Evolutionary conservation across 2,888 invertebrate genomes (phyloP).

Genomic region (Diarsia dahlii): DNA sequence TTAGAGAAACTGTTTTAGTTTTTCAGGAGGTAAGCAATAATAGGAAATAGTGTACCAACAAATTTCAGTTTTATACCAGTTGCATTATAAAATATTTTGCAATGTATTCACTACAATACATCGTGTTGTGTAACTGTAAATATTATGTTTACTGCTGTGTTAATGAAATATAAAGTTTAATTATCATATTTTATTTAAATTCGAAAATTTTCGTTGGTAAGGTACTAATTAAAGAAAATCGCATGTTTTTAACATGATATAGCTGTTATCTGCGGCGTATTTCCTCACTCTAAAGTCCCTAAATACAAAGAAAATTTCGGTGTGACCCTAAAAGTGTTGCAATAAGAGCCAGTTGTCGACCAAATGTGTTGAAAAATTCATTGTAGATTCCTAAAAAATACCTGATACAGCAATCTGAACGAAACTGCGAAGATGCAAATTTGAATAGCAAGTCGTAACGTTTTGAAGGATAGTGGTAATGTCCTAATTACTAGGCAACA

Average conservation of each 20-base stretch:
- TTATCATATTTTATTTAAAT: no score
- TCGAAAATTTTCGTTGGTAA: no score
- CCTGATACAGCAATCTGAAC: slow-evolving; percentile 27
- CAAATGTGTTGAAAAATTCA: not conserved
- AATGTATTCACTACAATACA: not conserved
- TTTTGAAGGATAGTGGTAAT: slow-evolving; percentile 44
- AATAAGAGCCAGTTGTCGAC: not conserved
- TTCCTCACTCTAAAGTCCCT: not conserved
- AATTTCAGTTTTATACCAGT: not conserved
- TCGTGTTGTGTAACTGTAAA: no score
- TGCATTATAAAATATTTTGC: not conserved
- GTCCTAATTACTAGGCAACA: slow-evolving; percentile 60
- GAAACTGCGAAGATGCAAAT: slow-evolving; percentile 30
- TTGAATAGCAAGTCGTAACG: slow-evolving; percentile 36
- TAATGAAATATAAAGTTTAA: no score
- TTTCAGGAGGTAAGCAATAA: not conserved
- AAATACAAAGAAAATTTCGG: not conserved
- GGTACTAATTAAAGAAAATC: no score
- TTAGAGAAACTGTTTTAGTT: not conserved
- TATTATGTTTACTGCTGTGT: no score
- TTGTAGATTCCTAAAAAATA: not conserved
- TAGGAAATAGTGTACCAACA: not conserved
- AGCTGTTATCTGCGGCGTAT: not conserved
- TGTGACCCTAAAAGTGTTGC: not conserved
- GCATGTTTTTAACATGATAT: not conserved